A percentile compares a stretch with the other conserved stretches of the same genome.
phyloP scores from a whole-genome alignment of 92 coral and sea anemone species.

The Parazoanthus atlanticus region DNA sequence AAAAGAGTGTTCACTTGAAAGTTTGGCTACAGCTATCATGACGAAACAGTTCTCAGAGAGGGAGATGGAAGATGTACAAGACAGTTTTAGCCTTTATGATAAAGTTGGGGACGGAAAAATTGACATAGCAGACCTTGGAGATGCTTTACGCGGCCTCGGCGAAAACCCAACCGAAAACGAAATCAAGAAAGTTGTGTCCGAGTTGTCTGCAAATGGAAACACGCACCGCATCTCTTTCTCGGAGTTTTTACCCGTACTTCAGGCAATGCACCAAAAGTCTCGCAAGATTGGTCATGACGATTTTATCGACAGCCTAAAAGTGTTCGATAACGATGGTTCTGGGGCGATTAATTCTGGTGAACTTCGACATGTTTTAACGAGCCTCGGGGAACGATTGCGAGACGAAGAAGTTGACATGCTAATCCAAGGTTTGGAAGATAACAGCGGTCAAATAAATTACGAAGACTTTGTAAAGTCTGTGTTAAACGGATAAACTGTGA shows the following conservation, averaged over 20 bases:
- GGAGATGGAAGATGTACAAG: slow-evolving; percentile 84
- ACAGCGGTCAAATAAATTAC: slow-evolving; percentile 89
- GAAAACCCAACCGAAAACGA: slow-evolving; percentile 97
- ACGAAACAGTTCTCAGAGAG: slow-evolving; percentile 63
- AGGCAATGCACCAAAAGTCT: slow-evolving; percentile 80
- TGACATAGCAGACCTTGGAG: slow-evolving; percentile 83
- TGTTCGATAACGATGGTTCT: slow-evolving; percentile 89
- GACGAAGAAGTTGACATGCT: slow-evolving; percentile 90
- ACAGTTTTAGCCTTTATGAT: slow-evolving; percentile 85
- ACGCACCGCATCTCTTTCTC: slow-evolving; percentile 78
- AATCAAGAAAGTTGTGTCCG: slow-evolving; percentile 82
- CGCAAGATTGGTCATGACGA: slow-evolving; percentile 78
- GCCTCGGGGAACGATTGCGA: slow-evolving; percentile 84
- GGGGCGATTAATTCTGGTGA: slow-evolving; percentile 93
- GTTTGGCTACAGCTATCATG: slow-evolving; percentile 35
- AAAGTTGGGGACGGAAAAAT: slow-evolving; percentile 93
- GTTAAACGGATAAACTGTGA: slow-evolving; percentile 66
- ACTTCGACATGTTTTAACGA: slow-evolving; percentile 91
- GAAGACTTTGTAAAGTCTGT: slow-evolving; percentile 91
- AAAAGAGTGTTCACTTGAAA: slow-evolving; percentile 35
- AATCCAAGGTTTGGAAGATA: slow-evolving; percentile 90
- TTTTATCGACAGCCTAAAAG: slow-evolving; percentile 91
- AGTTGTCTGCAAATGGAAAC: slow-evolving; percentile 82
- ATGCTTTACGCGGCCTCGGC: slow-evolving; percentile 86
- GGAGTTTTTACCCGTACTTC: slow-evolving; percentile 86